A percentile compares a stretch with the other conserved stretches of the same genome.
Evolutionary conservation across 2,888 invertebrate species (phyloP).

Genomic region (Dolomedes plantarius): DNA sequence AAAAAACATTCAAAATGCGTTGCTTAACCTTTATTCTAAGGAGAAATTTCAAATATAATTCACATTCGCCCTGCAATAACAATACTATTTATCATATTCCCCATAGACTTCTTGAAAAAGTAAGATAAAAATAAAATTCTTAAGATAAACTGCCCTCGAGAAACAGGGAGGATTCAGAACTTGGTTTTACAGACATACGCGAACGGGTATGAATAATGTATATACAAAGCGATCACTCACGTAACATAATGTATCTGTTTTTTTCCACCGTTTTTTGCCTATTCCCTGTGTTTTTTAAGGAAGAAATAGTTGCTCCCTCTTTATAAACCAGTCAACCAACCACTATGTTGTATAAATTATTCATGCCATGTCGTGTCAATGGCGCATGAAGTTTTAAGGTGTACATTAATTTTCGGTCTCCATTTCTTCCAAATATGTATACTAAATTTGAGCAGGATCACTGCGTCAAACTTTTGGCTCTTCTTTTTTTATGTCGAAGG

Average conservation of each 20-base stretch:
- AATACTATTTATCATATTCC: slow-evolving; percentile 32
- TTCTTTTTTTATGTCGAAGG: too few relatives aligned
- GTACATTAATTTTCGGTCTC: slow-evolving; percentile 54
- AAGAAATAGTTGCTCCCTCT: slow-evolving; percentile 23
- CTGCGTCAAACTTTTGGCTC: too few relatives aligned
- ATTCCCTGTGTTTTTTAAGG: slow-evolving; percentile 10
- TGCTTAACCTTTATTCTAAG: too few relatives aligned
- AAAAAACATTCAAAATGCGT: too few relatives aligned
- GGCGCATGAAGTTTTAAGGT: slow-evolving; percentile 57
- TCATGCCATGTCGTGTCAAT: slow-evolving; percentile 66
- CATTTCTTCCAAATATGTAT: not conserved
- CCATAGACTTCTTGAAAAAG: slow-evolving; percentile 25
- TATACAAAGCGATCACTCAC: slow-evolving; percentile 47
- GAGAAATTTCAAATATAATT: too few relatives aligned
- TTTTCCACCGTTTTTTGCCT: slow-evolving; percentile 20
- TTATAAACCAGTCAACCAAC: slow-evolving; percentile 58
- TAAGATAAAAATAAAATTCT: slow-evolving; percentile 16
- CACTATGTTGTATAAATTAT: slow-evolving; percentile 61
- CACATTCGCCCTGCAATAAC: slow-evolving; percentile 30
- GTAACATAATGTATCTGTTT: slow-evolving; percentile 67
- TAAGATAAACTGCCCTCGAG: slow-evolving; percentile 41
- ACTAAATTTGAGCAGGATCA: too few relatives aligned
- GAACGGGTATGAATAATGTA: slow-evolving; percentile 64
- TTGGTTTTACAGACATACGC: slow-evolving; percentile 48
- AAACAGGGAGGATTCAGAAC: slow-evolving; percentile 24